Conservation (phyloP, 1,140 invertebrate genomes). For the Microplitis demolitor region DNA sequence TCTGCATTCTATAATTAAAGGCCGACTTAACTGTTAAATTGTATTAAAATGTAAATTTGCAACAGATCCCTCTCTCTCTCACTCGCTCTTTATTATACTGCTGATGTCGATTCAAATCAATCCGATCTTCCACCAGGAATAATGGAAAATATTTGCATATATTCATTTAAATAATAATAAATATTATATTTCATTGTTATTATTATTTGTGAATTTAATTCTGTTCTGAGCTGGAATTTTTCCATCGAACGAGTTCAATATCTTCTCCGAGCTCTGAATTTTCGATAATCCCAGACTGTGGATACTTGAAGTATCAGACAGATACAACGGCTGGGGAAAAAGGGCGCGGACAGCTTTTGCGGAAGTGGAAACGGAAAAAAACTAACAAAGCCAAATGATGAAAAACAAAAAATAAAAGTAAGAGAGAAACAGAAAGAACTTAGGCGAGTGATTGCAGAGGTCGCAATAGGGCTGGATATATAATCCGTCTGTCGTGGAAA, state of each 20-base stretch:
- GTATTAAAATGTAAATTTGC: conserved; percentile 39
- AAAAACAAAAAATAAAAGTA: not conserved
- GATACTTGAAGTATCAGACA: conserved; percentile 1
- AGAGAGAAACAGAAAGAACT: not conserved
- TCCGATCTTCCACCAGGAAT: not conserved
- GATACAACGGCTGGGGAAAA: not conserved
- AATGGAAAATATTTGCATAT: not conserved
- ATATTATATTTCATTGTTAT: not conserved
- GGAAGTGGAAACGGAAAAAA: not conserved
- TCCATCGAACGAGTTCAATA: not conserved
- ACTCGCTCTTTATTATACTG: not conserved
- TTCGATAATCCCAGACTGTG: conserved; percentile 8
- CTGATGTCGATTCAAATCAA: not conserved
- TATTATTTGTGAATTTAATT: not conserved
- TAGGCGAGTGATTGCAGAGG: not conserved
- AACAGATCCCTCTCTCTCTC: conserved; percentile 18
- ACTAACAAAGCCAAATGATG: conserved; percentile 1
- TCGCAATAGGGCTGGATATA: not conserved
- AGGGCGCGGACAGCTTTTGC: not conserved
- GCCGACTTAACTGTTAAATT: conserved; percentile 32
- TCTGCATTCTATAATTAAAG: conserved; percentile 31
- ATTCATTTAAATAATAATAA: not conserved
- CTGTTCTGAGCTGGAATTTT: not conserved
- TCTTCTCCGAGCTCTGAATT: not conserved
- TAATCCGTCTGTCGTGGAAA: conserved; percentile 20